phyloP scores from a whole-genome alignment of 2,888 invertebrate genomes.

The Lampropteryx suffumata region DNA sequence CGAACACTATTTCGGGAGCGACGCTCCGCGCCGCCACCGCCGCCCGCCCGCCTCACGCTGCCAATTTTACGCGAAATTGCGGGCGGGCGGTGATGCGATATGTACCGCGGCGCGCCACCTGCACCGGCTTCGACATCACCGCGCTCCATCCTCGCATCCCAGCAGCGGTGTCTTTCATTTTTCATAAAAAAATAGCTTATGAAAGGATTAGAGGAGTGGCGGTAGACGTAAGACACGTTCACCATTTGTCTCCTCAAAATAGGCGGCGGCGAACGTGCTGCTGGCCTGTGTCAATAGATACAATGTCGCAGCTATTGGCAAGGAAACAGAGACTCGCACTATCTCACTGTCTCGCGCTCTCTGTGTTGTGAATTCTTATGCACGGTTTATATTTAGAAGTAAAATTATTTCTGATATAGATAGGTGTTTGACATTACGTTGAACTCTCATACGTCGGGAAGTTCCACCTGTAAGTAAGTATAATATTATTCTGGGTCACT shows the following conservation, averaged over 20 bases:
- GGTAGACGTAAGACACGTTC: constrained; percentile 51
- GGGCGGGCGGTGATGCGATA: constrained; percentile 83
- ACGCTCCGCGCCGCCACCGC: constrained; percentile 75
- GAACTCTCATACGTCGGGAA: constrained; percentile 81
- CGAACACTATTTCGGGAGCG: constrained; percentile 83
- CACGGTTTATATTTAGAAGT: constrained; percentile 79
- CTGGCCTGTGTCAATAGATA: constrained; percentile 75
- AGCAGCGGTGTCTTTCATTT: constrained; percentile 46
- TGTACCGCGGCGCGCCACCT: constrained; percentile 68
- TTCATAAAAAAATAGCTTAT: constrained; percentile 47
- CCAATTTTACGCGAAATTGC: constrained; percentile 83
- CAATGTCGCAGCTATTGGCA: constrained; percentile 81
- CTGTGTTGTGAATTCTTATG: constrained; percentile 82
- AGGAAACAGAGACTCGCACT: constrained; percentile 79
- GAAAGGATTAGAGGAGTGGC: constrained; percentile 34
- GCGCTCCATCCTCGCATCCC: constrained; percentile 43
- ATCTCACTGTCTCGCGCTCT: constrained; percentile 81
- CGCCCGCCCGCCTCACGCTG: constrained; percentile 79
- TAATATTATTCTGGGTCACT: constrained; percentile 61
- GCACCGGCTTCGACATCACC: constrained; percentile 68
- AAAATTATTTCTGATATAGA: constrained; percentile 82
- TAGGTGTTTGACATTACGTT: constrained; percentile 83
- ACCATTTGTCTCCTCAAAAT: constrained; percentile 46
- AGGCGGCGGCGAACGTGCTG: constrained; percentile 42
- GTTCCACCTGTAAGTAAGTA: constrained; percentile 75